Percentiles rank a stretch among this genome's conserved stretches.
phyloP scores from a whole-genome alignment of 2,888 invertebrate species.

The Latrodectus hesperus region DNA sequence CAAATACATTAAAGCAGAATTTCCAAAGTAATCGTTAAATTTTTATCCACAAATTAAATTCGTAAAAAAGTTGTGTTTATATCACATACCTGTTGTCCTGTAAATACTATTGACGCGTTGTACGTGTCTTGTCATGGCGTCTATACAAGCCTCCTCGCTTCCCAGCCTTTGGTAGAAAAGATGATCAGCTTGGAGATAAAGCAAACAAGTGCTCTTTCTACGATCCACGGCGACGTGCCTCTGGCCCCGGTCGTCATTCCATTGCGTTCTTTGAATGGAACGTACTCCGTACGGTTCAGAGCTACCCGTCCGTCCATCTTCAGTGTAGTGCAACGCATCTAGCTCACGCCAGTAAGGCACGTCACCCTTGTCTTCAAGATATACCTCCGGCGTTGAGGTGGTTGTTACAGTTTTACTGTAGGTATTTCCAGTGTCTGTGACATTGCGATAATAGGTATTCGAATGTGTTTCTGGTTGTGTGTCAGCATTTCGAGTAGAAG shows the following conservation, averaged over 20 bases:
- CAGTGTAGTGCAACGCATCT: constrained; percentile 69
- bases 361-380: constrained; percentile 34
- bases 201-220: constrained; percentile 89
- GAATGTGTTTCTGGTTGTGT: neutral
- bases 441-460: neutral
- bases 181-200: constrained; percentile 94
- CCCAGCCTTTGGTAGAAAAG: constrained; percentile 96
- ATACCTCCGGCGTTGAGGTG: neutral
- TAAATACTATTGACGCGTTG: constrained; percentile 86
- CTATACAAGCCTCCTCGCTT: constrained; percentile 94
- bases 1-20: no score
- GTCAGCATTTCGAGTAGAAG: neutral
- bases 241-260: constrained; percentile 70
- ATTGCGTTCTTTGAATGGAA: constrained; percentile 71
- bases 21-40: no score
- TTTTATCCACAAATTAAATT: no score
- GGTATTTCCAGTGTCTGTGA: neutral
- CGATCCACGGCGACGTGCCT: constrained; percentile 70
- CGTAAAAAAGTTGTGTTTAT: no score
- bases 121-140: constrained; percentile 95
- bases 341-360: constrained; percentile 69
- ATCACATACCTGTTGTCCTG: constrained; percentile 74
- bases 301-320: constrained; percentile 63
- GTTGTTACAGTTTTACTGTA: neutral
- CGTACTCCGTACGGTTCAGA: constrained; percentile 70